These are phyloP conservation scores for Xanthorhoe designata DNA, from an alignment of 2,888 invertebrate genomes.

Conservation along the genomic window DNA sequence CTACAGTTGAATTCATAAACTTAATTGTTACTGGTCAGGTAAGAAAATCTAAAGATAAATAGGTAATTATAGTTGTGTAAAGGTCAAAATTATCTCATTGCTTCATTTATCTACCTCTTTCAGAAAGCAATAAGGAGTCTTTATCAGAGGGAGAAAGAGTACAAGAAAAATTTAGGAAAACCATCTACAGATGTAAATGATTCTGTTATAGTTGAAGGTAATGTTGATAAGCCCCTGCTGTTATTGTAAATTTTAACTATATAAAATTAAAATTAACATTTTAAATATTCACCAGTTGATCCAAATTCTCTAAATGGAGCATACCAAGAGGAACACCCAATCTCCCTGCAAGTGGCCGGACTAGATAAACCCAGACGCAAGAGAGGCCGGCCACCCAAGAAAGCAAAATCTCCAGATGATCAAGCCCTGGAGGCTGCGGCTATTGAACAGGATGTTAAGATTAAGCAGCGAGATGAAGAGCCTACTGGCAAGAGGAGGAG, in stretches of 20 bases:
- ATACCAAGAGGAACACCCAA: slow-evolving; percentile 88
- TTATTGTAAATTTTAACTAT: too few species aligned
- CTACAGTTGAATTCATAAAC: slow-evolving; percentile 90
- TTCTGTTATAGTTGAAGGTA: slow-evolving; percentile 73
- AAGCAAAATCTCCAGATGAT: slow-evolving; percentile 69
- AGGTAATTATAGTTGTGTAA: too few species aligned
- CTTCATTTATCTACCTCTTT: slow-evolving; percentile 31
- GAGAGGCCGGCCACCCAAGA: slow-evolving; percentile 89
- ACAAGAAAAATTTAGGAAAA: slow-evolving; percentile 62
- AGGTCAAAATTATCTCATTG: background rate
- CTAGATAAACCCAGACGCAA: slow-evolving; percentile 88
- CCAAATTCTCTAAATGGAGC: slow-evolving; percentile 82
- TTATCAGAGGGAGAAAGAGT: slow-evolving; percentile 70
- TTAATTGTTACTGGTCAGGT: slow-evolving; percentile 89
- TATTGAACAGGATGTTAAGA: slow-evolving; percentile 52
- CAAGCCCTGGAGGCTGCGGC: slow-evolving; percentile 58
- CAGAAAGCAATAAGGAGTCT: slow-evolving; percentile 77
- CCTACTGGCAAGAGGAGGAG: slow-evolving; percentile 86
- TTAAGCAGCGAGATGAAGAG: slow-evolving; percentile 66
- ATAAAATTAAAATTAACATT: background rate
- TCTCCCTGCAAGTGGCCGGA: slow-evolving; percentile 87
- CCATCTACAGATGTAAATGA: slow-evolving; percentile 57
- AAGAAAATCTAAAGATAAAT: slow-evolving; percentile 13
- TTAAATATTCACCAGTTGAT: slow-evolving; percentile 72
- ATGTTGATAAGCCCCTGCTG: slow-evolving; percentile 13